These are phyloP conservation scores for Garra rufa DNA, from an alignment of 2,113 vertebrate species.

Conservation along the genomic window DNA sequence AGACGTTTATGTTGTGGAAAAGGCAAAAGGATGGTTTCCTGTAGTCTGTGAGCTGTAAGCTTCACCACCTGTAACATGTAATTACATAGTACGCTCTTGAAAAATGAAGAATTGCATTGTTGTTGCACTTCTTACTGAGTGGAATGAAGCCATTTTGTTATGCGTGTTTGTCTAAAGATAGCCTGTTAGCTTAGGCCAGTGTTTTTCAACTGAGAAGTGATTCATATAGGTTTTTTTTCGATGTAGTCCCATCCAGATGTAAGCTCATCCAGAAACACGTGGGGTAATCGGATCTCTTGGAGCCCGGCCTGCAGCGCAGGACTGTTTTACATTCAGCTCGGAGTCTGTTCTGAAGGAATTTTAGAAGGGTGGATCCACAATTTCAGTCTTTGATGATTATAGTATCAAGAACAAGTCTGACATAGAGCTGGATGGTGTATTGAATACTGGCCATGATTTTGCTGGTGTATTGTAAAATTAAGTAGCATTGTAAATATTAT, in stretches of 20 bases:
- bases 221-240: slow-evolving; percentile 9
- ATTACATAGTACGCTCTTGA: not conserved
- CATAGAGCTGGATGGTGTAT: not conserved
- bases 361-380: not conserved
- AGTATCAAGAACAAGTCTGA: not conserved
- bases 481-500: not conserved
- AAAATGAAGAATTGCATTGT: slow-evolving; percentile 9
- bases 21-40: slow-evolving; percentile 31
- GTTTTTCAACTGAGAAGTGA: slow-evolving; percentile 2
- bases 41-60: not conserved
- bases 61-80: slow-evolving; percentile 37
- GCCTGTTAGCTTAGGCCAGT: slow-evolving; percentile 15
- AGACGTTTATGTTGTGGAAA: slow-evolving; percentile 32
- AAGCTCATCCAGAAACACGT: slow-evolving; percentile 27
- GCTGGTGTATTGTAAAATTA: not conserved
- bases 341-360: slow-evolving; percentile 8
- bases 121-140: not conserved
- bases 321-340: slow-evolving; percentile 36
- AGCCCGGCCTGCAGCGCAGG: not conserved
- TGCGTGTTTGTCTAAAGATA: not conserved
- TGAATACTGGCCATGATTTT: not conserved
- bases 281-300: slow-evolving; percentile 31
- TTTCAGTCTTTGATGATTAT: not conserved
- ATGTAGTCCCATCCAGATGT: slow-evolving; percentile 43
- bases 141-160: not conserved